Percentiles rank a stretch among this genome's conserved stretches.
These are phyloP conservation scores for Tretioscincus oriximinensis DNA, from an alignment of 2,113 vertebrate genomes.

Conservation along the genomic window DNA sequence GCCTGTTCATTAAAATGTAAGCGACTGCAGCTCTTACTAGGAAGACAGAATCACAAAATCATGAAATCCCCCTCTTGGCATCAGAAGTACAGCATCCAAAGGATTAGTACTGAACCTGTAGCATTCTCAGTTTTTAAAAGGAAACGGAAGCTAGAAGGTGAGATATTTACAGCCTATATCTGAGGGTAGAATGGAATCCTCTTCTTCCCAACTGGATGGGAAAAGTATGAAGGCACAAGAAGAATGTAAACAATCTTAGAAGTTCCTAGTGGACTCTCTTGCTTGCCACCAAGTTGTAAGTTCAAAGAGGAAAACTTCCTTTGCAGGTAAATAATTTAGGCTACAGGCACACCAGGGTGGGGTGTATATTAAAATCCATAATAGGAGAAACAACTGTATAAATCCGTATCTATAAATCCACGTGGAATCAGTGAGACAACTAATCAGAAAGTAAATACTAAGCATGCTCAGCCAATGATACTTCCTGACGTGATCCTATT, in stretches of 20 bases:
- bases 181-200: conserved; percentile 49
- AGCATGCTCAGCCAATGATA: too few relatives aligned
- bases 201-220: neutral
- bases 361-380: too few relatives aligned
- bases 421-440: too few relatives aligned
- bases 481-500: too few relatives aligned
- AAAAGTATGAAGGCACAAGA: neutral
- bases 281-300: neutral
- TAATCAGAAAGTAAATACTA: too few relatives aligned
- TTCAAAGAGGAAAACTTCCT: neutral
- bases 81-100: conserved; percentile 44
- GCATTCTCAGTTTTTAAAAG: conserved; percentile 15
- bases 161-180: conserved; percentile 42
- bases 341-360: too few relatives aligned
- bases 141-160: conserved; percentile 20
- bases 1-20: conserved; percentile 34
- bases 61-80: conserved; percentile 52
- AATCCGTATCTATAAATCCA: too few relatives aligned
- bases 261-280: neutral
- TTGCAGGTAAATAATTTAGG: neutral
- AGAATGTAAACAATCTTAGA: neutral
- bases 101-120: conserved; percentile 50
- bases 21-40: conserved; percentile 35
- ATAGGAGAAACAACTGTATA: too few relatives aligned
- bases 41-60: conserved; percentile 23